Percentiles rank a stretch among this genome's conserved stretches.
These are phyloP conservation scores for Drosophila subsilvestris DNA, from an alignment of 2,888 invertebrate genomes.

Conservation along the genomic window DNA sequence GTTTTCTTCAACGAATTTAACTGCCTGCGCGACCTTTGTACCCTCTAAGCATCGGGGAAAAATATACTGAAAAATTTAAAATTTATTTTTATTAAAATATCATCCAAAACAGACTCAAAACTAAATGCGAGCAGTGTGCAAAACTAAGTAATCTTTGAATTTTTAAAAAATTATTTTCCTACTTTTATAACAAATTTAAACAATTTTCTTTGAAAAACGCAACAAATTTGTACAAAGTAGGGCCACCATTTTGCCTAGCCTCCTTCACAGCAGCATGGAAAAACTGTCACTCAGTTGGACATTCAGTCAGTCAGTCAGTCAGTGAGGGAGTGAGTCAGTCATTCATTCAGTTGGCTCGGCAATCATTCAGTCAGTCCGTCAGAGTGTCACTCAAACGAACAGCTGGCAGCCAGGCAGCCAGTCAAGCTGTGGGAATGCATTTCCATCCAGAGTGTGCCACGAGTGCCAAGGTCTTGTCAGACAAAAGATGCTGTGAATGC, in stretches of 20 bases:
- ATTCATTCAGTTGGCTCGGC: conserved; percentile 26
- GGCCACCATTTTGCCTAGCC: not conserved
- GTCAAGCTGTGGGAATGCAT: conserved; percentile 28
- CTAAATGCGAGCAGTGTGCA: not conserved
- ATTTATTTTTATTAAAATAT: too few relatives aligned
- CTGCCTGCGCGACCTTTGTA: too few relatives aligned
- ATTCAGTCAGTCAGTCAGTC: conserved; percentile 43
- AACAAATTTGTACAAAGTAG: not conserved
- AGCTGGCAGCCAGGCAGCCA: conserved; percentile 22
- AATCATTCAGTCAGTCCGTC: conserved; percentile 46
- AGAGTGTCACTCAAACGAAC: conserved; percentile 61
- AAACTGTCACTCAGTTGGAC: conserved; percentile 47
- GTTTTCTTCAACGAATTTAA: too few relatives aligned
- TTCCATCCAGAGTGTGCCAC: conserved; percentile 9
- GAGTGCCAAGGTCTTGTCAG: conserved; percentile 24
- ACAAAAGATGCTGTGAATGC: conserved; percentile 25
- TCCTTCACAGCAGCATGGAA: conserved; percentile 1
- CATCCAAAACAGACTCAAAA: not conserved
- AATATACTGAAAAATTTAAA: too few relatives aligned
- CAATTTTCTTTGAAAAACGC: not conserved
- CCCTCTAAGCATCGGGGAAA: too few relatives aligned
- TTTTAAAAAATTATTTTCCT: not conserved
- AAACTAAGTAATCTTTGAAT: not conserved
- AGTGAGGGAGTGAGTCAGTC: conserved; percentile 19
- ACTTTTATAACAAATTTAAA: not conserved